A percentile compares a stretch with the other conserved stretches of the same genome.
Evolutionary conservation across 2,888 invertebrate genomes (phyloP).

Genomic region (Fissipunctia ypsillon): DNA sequence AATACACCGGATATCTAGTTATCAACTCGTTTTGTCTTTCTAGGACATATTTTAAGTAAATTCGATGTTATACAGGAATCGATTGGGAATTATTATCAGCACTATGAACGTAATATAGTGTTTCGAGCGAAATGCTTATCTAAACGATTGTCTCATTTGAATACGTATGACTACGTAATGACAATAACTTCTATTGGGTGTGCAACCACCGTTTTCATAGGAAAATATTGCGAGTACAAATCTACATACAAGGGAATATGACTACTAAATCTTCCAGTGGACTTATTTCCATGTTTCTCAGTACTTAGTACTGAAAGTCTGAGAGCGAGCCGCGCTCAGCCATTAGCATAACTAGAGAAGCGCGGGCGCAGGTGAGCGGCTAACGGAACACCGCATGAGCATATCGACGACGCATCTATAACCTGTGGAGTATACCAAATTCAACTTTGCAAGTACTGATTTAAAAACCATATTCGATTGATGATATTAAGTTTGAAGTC

Average conservation of each 20-base stretch:
- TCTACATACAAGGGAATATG: slow-evolving; percentile 69
- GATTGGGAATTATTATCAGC: slow-evolving; percentile 56
- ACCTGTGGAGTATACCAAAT: slow-evolving; percentile 75
- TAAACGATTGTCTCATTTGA: slow-evolving; percentile 60
- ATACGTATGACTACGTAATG: slow-evolving; percentile 65
- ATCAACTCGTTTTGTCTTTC: slow-evolving; percentile 43
- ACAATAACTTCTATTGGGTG: slow-evolving; percentile 52
- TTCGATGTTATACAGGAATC: slow-evolving; percentile 52
- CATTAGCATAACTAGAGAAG: slow-evolving; percentile 90
- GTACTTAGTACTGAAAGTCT: slow-evolving; percentile 78
- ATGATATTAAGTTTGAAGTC: slow-evolving; percentile 59
- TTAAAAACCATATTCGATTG: slow-evolving; percentile 75
- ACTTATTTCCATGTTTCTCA: slow-evolving; percentile 77
- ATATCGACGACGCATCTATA: slow-evolving; percentile 81
- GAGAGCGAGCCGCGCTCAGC: slow-evolving; percentile 79
- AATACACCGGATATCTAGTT: slow-evolving; percentile 51
- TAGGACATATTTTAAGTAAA: slow-evolving; percentile 50
- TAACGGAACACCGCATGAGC: slow-evolving; percentile 86
- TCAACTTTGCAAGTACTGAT: slow-evolving; percentile 74
- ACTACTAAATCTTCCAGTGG: slow-evolving; percentile 73
- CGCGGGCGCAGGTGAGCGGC: slow-evolving; percentile 88
- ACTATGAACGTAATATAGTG: slow-evolving; percentile 46
- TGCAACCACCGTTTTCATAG: slow-evolving; percentile 54
- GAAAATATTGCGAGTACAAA: slow-evolving; percentile 64
- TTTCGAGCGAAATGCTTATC: slow-evolving; percentile 58